phyloP scores from a whole-genome alignment of 2,888 invertebrate species.

The Tricholauxania praeusta region DNA sequence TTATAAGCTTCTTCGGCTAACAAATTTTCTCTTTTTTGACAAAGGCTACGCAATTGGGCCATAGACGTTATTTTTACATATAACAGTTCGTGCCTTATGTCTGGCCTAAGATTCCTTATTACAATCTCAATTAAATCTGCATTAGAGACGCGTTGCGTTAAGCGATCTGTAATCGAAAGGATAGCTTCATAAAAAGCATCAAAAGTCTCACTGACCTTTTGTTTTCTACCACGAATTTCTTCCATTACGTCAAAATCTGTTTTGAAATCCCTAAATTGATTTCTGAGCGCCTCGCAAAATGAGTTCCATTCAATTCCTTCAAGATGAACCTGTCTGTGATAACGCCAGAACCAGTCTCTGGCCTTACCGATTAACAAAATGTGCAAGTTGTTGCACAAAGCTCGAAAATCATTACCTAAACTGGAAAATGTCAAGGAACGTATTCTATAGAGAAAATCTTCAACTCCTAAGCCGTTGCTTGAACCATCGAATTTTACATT shows the following conservation, averaged over 20 bases:
- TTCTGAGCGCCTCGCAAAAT: conserved; percentile 21
- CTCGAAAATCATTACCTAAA: conserved; percentile 20
- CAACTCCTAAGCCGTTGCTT: not conserved
- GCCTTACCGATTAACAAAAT: conserved; percentile 19
- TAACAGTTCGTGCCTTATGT: conserved; percentile 39
- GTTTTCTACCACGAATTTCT: conserved; percentile 24
- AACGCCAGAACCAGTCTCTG: conserved; percentile 28
- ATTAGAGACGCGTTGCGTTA: not conserved
- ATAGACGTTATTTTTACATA: conserved; percentile 32
- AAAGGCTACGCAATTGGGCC: no score
- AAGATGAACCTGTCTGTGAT: conserved; percentile 14
- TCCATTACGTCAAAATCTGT: conserved; percentile 13
- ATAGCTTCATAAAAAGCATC: conserved; percentile 31
- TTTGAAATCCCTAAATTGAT: conserved; percentile 23
- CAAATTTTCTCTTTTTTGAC: conserved; percentile 34
- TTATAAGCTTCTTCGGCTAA: conserved; percentile 27
- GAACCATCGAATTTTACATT: no score
- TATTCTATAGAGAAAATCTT: conserved; percentile 30
- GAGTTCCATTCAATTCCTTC: conserved; percentile 16
- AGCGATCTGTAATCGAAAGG: conserved; percentile 29
- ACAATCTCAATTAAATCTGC: no score
- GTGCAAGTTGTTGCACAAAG: conserved; percentile 36
- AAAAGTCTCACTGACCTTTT: conserved; percentile 16
- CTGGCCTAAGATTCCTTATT: not conserved
- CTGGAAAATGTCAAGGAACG: conserved; percentile 9